phyloP scores from a whole-genome alignment of 2,113 vertebrate species.

The Nettapus auritus region DNA sequence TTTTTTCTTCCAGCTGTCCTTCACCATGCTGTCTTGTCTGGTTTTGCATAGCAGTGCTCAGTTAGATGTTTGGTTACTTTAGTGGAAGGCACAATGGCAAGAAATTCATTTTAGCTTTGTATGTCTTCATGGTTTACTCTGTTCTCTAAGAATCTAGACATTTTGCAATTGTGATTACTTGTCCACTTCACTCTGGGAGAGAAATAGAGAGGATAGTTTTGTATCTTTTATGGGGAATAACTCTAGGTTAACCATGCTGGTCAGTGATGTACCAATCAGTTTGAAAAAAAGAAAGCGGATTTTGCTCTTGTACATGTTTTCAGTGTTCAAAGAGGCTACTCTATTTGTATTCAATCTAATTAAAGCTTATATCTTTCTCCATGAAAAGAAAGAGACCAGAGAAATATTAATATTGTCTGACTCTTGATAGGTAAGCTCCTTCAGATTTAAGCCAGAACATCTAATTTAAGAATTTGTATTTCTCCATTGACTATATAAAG shows the following conservation, averaged over 20 bases:
- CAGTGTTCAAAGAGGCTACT: neutral
- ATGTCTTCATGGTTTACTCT: neutral
- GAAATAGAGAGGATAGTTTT: neutral
- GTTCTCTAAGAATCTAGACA: neutral
- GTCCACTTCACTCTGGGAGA: neutral
- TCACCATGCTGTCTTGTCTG: neutral
- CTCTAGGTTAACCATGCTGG: neutral
- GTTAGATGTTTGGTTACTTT: neutral
- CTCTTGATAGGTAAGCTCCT: neutral
- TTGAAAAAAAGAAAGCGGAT: neutral
- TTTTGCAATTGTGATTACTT: neutral
- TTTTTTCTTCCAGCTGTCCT: constrained; percentile 41
- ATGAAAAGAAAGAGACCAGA: neutral
- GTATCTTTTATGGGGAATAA: neutral
- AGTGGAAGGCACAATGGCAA: neutral
- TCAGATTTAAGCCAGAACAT: neutral
- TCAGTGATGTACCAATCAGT: neutral
- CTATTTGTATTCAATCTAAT: neutral
- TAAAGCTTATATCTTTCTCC: neutral
- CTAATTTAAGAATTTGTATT: neutral
- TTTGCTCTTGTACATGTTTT: neutral
- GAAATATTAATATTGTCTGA: neutral
- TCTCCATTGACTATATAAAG: neutral
- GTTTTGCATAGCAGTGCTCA: neutral
- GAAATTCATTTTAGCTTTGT: neutral